Evolutionary conservation across 2,113 vertebrate species (phyloP).

Genomic region (Orientallactaga bullata): DNA sequence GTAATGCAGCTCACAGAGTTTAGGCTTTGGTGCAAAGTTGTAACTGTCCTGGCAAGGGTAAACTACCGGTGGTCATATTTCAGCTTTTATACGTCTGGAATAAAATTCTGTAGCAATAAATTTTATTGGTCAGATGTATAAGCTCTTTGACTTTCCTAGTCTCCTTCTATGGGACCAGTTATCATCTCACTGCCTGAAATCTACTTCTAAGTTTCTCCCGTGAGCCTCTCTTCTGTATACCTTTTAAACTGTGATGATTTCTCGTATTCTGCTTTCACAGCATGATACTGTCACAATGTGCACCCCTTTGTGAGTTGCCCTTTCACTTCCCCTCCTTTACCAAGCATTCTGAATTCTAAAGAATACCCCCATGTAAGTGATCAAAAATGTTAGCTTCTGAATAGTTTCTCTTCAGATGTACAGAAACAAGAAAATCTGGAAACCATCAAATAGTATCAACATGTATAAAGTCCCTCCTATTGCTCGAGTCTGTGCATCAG

Average conservation of each 20-base stretch:
- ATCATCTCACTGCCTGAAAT: background rate
- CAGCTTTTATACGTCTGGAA: background rate
- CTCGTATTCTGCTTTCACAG: background rate
- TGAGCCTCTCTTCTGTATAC: background rate
- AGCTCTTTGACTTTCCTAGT: background rate
- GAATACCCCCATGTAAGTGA: background rate
- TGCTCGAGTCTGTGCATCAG: background rate
- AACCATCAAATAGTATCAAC: background rate
- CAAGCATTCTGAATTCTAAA: background rate
- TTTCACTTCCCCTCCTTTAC: background rate
- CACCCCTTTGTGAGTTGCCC: background rate
- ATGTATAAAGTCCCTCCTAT: background rate
- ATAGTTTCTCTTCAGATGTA: background rate
- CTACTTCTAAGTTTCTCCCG: background rate
- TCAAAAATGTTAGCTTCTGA: background rate
- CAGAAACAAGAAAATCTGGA: background rate
- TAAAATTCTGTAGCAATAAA: background rate
- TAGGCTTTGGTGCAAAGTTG: background rate
- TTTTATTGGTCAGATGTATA: background rate
- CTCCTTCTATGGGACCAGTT: background rate
- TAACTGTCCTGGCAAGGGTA: background rate
- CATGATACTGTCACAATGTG: background rate
- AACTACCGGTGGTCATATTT: background rate
- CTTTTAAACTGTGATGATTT: background rate
- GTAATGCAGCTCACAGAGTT: background rate